phyloP scores from a whole-genome alignment of 2,113 vertebrate genomes.

The Prunella himalayana region DNA sequence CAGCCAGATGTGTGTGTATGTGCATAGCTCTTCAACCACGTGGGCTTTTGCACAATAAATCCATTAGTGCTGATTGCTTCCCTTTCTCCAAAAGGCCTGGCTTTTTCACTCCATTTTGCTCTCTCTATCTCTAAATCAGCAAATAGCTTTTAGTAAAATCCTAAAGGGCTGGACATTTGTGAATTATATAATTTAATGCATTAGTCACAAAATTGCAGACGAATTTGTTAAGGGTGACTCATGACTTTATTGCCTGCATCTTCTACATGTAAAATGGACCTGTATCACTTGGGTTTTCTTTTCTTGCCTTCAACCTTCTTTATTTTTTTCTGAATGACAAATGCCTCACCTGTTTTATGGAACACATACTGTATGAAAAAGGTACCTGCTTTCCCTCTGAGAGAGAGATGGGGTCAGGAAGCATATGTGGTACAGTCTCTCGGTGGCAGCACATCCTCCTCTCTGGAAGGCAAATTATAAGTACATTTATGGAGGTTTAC shows the following conservation, averaged over 20 bases:
- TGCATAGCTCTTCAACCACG: not conserved
- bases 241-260: not conserved
- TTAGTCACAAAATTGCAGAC: constrained; percentile 7
- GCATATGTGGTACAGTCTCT: accelerated
- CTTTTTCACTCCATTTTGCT: constrained; percentile 12
- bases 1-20: constrained; percentile 27
- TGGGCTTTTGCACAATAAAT: constrained; percentile 17
- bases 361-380: not conserved
- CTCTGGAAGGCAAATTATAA: not conserved
- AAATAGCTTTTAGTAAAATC: constrained; percentile 17
- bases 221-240: constrained; percentile 29
- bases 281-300: not conserved
- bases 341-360: not conserved
- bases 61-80: constrained; percentile 24
- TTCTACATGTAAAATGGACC: not conserved
- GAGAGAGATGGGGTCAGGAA: accelerated
- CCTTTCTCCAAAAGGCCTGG: not conserved
- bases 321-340: not conserved
- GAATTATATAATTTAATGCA: not conserved
- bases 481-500: not conserved
- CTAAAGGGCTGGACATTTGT: not conserved
- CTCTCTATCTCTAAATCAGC: not conserved
- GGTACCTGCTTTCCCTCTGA: not conserved
- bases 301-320: not conserved
- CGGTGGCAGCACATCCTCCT: accelerated